phyloP scores from a whole-genome alignment of 2,113 vertebrate genomes.

The Chaetorhynchus papuensis region DNA sequence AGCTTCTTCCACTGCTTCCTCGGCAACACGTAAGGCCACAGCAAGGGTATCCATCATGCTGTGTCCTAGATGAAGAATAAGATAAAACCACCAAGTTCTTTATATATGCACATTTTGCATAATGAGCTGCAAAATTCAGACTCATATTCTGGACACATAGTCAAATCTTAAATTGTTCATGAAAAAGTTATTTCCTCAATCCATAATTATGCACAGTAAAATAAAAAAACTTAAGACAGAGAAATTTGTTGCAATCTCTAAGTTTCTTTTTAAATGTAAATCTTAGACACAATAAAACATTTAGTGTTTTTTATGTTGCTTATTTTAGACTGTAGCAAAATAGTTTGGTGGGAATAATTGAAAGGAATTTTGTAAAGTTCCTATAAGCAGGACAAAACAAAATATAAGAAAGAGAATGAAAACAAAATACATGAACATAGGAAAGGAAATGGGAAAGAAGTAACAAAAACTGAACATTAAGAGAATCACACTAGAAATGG shows the following conservation, averaged over 20 bases:
- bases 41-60: conserved; percentile 95
- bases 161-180: neutral
- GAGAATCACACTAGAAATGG: neutral
- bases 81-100: neutral
- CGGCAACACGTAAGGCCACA: conserved; percentile 91
- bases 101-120: neutral
- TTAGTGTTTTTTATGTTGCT: neutral
- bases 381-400: neutral
- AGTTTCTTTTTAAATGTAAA: neutral
- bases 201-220: neutral
- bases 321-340: neutral
- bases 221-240: neutral
- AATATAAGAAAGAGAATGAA: neutral
- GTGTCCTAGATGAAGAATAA: conserved; percentile 75
- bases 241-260: neutral
- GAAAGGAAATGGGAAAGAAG: neutral
- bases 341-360: neutral
- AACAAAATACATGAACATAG: neutral
- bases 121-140: neutral
- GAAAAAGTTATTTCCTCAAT: neutral
- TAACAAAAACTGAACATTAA: neutral
- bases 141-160: neutral
- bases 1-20: conserved; percentile 95
- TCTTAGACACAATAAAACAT: neutral
- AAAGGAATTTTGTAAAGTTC: neutral